Evolutionary conservation across 1,140 invertebrate genomes (phyloP).

Genomic region (Megalonaias nervosa): DNA sequence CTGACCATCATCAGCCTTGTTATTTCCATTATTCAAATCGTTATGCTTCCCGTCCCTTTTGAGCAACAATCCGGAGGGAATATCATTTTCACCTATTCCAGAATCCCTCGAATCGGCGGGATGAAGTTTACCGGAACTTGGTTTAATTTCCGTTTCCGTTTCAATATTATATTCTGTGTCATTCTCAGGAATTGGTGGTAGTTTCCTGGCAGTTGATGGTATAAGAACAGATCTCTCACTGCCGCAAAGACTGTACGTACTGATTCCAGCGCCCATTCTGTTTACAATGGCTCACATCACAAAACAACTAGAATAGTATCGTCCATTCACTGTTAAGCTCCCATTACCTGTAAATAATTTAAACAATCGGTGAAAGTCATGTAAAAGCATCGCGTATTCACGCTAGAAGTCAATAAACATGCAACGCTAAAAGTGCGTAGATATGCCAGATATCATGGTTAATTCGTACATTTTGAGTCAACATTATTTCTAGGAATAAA

Average conservation of each 20-base stretch:
- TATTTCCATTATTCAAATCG: conserved; percentile 8
- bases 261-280: conserved; percentile 46
- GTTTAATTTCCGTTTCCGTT: conserved; percentile 33
- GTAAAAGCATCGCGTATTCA: too few relatives aligned
- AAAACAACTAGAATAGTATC: too few relatives aligned
- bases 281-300: too few relatives aligned
- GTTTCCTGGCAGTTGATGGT: conserved; percentile 37
- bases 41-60: conserved; percentile 17
- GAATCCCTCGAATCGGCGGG: conserved; percentile 48
- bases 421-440: too few relatives aligned
- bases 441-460: too few relatives aligned
- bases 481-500: too few relatives aligned
- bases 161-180: conserved; percentile 25
- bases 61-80: conserved; percentile 34
- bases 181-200: conserved; percentile 35
- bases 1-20: conserved; percentile 25
- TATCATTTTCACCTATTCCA: conserved; percentile 50
- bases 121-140: conserved; percentile 42
- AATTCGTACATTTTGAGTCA: too few relatives aligned
- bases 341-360: too few relatives aligned
- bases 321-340: too few relatives aligned
- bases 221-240: conserved; percentile 45
- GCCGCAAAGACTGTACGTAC: conserved; percentile 30
- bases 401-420: too few relatives aligned
- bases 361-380: too few relatives aligned